These are phyloP conservation scores for Pachymerium ferrugineum DNA, from an alignment of 2,888 invertebrate genomes.

Conservation along the genomic window DNA sequence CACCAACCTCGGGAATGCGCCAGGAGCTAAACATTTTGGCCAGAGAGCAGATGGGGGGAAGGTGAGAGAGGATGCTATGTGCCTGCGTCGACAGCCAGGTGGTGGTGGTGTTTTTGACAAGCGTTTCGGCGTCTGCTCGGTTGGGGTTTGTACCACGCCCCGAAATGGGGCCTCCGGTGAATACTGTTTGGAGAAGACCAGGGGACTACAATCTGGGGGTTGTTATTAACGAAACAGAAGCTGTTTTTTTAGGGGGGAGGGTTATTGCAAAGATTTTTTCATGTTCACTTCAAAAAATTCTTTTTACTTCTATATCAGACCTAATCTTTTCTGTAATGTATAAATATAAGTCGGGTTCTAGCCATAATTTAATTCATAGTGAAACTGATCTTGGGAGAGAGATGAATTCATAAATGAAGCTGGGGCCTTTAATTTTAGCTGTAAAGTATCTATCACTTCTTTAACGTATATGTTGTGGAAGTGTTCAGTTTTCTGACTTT, in stretches of 20 bases:
- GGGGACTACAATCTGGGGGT: neutral
- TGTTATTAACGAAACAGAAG: neutral
- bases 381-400: too few relatives aligned
- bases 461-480: too few relatives aligned
- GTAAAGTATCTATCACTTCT: too few relatives aligned
- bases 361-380: too few relatives aligned
- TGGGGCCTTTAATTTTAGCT: too few relatives aligned
- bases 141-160: slow-evolving; percentile 1
- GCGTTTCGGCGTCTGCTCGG: neutral
- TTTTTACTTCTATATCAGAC: too few relatives aligned
- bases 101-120: neutral
- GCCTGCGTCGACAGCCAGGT: slow-evolving; percentile 5
- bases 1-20: slow-evolving; percentile 10
- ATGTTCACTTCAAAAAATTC: too few relatives aligned
- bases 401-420: too few relatives aligned
- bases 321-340: too few relatives aligned
- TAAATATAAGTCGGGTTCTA: too few relatives aligned
- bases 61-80: neutral
- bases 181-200: neutral
- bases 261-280: too few relatives aligned
- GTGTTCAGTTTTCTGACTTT: too few relatives aligned
- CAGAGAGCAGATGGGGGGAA: neutral
- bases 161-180: neutral
- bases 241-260: neutral
- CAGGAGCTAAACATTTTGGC: neutral